phyloP scores from a whole-genome alignment of 1,140 invertebrate species.

The Apis dorsata region DNA sequence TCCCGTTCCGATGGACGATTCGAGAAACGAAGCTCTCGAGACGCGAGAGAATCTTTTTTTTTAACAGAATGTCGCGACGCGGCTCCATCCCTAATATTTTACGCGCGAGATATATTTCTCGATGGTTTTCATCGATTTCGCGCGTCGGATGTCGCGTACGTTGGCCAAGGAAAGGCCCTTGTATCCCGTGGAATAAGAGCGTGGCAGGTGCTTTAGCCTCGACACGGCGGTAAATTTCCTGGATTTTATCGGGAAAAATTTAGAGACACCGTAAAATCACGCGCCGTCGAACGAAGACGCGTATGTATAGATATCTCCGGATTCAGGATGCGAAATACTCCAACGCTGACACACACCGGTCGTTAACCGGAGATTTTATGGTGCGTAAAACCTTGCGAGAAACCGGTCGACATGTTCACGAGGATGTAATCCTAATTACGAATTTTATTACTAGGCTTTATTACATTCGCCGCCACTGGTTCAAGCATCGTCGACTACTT shows the following conservation, averaged over 20 bases:
- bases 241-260: conserved; percentile 70
- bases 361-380: conserved; percentile 34
- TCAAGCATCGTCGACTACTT: too few relatives aligned
- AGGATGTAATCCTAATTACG: background rate
- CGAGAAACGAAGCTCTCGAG: background rate
- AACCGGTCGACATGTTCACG: background rate
- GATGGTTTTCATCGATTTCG: conserved; percentile 29
- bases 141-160: background rate
- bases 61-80: background rate
- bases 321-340: conserved; percentile 14
- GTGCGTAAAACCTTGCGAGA: conserved; percentile 10
- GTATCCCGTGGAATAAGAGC: conserved; percentile 39
- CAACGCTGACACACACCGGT: background rate
- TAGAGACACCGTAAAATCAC: conserved; percentile 64
- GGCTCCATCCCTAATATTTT: background rate
- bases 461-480: too few relatives aligned
- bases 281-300: conserved; percentile 59
- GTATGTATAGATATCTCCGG: conserved; percentile 49
- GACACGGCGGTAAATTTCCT: conserved; percentile 60
- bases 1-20: background rate
- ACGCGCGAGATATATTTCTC: background rate
- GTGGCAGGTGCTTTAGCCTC: conserved; percentile 48
- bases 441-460: background rate
- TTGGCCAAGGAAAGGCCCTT: background rate
- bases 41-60: background rate